Base-by-base conservation (phyloP, 2,888 invertebrate species). In the Drosophila longiperda region DNA sequence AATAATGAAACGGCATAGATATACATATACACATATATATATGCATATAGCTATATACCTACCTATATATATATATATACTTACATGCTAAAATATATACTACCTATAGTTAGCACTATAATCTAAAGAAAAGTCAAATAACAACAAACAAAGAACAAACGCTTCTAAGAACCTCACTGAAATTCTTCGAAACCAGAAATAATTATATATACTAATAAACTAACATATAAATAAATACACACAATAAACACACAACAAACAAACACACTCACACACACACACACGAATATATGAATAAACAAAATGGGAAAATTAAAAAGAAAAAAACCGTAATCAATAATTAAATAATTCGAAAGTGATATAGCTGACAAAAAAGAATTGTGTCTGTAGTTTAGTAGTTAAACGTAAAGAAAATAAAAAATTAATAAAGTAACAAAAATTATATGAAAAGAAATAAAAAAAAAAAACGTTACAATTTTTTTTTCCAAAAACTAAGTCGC, bases 151-250 rank as follows among this genome's bases (percentile, higher is more conserved):
- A 67, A 67, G 64, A 67, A 60, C 23, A 76, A 86, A 90, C 89
- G 82, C 90, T 90, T 88, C 84, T 89, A 80, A 82, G 85, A 87
- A 89, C 92, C 91, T 91, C 91, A 91, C 91, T 84, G 92, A 91
- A 92, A 91, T 91, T 91, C 91, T 91, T 91, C 91, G 77, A 79
- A 73, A 70, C 66, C 75, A 74, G 53, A 62, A 74, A 62, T 55
- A 54, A 75, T 66, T 65, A 77, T 69, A 69, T 76, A 72, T 45
- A 23, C 54, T 59, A 36, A 70, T 59, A 75, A 69, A 69, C 58
- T 58, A 78, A 78, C 78, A 77, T 50, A 66, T 66, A 59, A 75
- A 62, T 62, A 70, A 76, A 64, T 69, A 75, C 61, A 48, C n/a
- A n/a, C n/a, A n/a, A n/a, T n/a, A n/a, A n/a, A 71, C 29, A 72